Base-by-base conservation (phyloP, 2,888 invertebrate species). In the Baronia brevicornis region DNA sequence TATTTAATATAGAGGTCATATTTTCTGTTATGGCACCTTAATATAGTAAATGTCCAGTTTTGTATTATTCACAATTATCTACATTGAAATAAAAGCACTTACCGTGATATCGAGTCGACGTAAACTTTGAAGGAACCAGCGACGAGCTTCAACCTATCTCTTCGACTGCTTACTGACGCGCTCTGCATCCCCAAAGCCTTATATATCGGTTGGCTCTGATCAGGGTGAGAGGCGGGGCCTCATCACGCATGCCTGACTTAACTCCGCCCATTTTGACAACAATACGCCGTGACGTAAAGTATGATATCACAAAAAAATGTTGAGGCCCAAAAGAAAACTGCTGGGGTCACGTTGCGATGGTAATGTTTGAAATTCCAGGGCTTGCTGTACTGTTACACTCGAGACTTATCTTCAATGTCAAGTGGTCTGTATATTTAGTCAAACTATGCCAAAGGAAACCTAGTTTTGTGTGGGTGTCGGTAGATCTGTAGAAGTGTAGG, bases 231-330 rank as follows among this genome's bases (percentile, higher is more conserved):
- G 82, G 79, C 61, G 80, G 79, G 46, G 70, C 61, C 33, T 45
- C 6, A 17, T 18, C 49, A 61, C 62, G 66, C 68, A 62, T 48
- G 61, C 39, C 48, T 30, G 32, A n/a, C 24, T 22, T 46, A 43
- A 36, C 67, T 41, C 78, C 80, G 49, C 82, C 80, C 58, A 48
- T 71, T 73, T 74, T 62, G 61, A 60, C 54, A 65, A 51, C 53
- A 54, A 55, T 43, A 36, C 40, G 25, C 28, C 6, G 27, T 51
- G 54, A 60, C 58, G 57, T 55, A 55, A 56, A 17, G 14, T 8
- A 32, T 63, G 67, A 73, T 69, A 64, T 71, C 63, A 61, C 34
- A n/a, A 33, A 35, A 12, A 28, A 15, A 15, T 27, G 33, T 38
- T 41, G 36, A 41, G 43, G 33, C 32, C 36, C 43, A 35, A 39